Conservation (phyloP, 2,888 invertebrate species). For the Tetranychus truncatus region DNA sequence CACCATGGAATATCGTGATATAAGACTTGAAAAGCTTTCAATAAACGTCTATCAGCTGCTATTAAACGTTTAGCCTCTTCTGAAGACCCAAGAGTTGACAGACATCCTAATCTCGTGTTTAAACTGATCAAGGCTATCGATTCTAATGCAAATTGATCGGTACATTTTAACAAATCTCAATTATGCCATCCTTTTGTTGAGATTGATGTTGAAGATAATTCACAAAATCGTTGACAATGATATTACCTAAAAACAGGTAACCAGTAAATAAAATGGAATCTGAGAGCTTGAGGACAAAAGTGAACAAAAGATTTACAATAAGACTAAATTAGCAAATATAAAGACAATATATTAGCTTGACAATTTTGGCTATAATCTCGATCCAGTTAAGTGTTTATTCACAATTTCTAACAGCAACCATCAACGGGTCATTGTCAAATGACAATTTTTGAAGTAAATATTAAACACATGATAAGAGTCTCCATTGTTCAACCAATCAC, state of each 20-base stretch:
- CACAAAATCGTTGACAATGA: slow-evolving; percentile 27
- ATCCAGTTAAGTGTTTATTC: too few species aligned
- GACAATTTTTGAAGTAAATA: too few species aligned
- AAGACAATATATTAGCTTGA: too few species aligned
- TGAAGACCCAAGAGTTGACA: slow-evolving; percentile 20
- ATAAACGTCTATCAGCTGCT: slow-evolving; percentile 29
- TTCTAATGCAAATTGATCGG: slow-evolving; percentile 24
- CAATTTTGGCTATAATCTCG: too few species aligned
- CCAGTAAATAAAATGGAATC: too few species aligned
- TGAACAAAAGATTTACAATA: too few species aligned
- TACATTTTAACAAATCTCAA: neutral
- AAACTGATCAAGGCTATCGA: slow-evolving; percentile 32
- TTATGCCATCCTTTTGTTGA: neutral
- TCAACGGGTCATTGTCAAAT: too few species aligned
- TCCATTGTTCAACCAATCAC: too few species aligned
- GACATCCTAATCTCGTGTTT: slow-evolving; percentile 30
- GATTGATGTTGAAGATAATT: slow-evolving; percentile 14
- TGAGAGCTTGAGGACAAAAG: too few species aligned
- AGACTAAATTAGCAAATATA: too few species aligned
- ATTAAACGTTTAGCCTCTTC: slow-evolving; percentile 29
- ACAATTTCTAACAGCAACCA: too few species aligned
- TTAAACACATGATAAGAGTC: too few species aligned
- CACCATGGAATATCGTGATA: slow-evolving; percentile 30
- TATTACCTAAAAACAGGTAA: slow-evolving; percentile 14
- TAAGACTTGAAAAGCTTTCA: slow-evolving; percentile 31